Percentiles rank a stretch among this genome's conserved stretches.
These are phyloP conservation scores for Tanypteryx hageni DNA, from an alignment of 2,888 invertebrate species.

Conservation along the genomic window DNA sequence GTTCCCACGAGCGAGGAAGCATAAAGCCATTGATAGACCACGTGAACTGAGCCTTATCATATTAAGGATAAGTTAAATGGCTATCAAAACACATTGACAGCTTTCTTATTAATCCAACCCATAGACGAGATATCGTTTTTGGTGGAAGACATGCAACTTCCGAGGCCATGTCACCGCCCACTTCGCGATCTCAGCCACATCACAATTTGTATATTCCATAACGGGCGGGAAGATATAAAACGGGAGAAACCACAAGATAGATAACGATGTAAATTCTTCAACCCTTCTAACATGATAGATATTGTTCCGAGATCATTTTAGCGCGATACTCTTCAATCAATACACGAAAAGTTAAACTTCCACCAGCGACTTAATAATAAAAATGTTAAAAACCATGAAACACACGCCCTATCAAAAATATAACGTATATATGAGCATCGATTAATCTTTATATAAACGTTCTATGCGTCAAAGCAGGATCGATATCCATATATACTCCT, in stretches of 20 bases:
- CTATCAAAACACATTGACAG: not conserved
- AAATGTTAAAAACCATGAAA: not conserved
- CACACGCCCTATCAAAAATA: not conserved
- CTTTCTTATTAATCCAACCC: not conserved
- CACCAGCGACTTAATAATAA: not conserved
- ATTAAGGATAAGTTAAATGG: not conserved
- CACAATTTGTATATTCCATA: not conserved
- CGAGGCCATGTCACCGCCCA: not conserved
- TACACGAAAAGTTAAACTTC: too few species aligned
- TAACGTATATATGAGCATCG: not conserved
- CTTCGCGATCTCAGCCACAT: not conserved
- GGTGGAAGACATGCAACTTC: not conserved
- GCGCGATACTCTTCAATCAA: too few species aligned
- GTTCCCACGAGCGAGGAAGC: conserved; percentile 27
- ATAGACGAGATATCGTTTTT: not conserved
- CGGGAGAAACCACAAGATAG: not conserved
- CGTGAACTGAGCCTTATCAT: conserved; percentile 44
- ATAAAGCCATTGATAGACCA: conserved; percentile 7
- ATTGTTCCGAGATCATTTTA: too few species aligned
- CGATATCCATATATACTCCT: conserved; percentile 11
- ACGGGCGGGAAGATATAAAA: conserved; percentile 1
- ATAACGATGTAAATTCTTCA: too few species aligned
- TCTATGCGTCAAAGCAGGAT: not conserved
- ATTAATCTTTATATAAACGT: not conserved
- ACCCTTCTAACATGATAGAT: too few species aligned